phyloP scores from a whole-genome alignment of 2,888 invertebrate genomes.

The Standfussiana lucernea region DNA sequence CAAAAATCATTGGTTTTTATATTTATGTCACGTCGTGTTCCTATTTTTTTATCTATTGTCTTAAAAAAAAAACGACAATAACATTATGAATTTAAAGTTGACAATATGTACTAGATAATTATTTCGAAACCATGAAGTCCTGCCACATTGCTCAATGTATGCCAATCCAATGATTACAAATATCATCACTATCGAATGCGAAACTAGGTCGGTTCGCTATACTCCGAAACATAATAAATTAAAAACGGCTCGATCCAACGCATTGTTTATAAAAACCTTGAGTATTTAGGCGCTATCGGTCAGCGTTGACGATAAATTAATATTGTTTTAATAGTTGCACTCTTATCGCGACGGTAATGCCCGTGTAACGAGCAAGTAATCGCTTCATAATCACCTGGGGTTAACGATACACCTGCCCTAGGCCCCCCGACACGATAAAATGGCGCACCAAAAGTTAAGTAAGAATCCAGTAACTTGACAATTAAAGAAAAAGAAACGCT shows the following conservation, averaged over 20 bases:
- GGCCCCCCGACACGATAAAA: slow-evolving; percentile 65
- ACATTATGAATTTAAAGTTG: background rate
- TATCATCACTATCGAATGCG: slow-evolving; percentile 33
- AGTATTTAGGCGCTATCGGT: slow-evolving; percentile 70
- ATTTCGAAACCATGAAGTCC: slow-evolving; percentile 12
- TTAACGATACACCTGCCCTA: slow-evolving; percentile 73
- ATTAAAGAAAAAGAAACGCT: background rate
- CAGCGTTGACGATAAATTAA: slow-evolving; percentile 76
- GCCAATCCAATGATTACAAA: slow-evolving; percentile 36
- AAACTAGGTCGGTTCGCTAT: slow-evolving; percentile 45
- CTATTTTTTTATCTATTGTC: background rate
- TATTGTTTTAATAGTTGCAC: slow-evolving; percentile 77
- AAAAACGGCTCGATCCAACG: slow-evolving; percentile 17
- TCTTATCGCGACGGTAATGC: slow-evolving; percentile 75
- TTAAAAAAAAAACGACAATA: background rate
- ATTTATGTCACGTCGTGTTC: background rate
- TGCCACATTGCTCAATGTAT: slow-evolving; percentile 19
- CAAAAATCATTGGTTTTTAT: background rate
- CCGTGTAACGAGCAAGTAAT: slow-evolving; percentile 81
- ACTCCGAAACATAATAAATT: slow-evolving; percentile 29
- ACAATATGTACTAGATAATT: background rate
- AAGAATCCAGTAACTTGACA: background rate
- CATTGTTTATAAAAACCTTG: slow-evolving; percentile 60
- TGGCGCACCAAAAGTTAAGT: slow-evolving; percentile 48
- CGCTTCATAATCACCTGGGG: slow-evolving; percentile 79